phyloP scores from a whole-genome alignment of 2,888 invertebrate genomes.

The Aphodius sticticus region DNA sequence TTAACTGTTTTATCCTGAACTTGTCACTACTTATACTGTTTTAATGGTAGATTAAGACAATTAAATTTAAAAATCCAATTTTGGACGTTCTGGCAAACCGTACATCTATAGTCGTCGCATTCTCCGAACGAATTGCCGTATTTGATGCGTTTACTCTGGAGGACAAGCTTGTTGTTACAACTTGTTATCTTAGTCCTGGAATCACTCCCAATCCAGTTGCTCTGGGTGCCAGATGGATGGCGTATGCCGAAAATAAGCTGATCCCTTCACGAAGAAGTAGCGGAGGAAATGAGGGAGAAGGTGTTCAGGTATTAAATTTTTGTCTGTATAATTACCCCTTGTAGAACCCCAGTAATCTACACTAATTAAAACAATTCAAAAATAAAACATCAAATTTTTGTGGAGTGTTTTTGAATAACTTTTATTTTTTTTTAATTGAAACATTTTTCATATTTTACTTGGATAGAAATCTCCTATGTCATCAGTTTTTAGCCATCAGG shows the following conservation, averaged over 20 bases:
- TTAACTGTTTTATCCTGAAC: conserved; percentile 27
- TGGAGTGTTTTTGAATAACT: too few species aligned
- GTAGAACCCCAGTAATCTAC: neutral
- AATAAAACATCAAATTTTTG: neutral
- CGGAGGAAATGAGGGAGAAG: conserved; percentile 80
- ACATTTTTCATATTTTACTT: too few species aligned
- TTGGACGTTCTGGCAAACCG: conserved; percentile 90
- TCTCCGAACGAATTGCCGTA: conserved; percentile 88
- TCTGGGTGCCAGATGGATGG: conserved; percentile 85
- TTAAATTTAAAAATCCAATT: conserved; percentile 91
- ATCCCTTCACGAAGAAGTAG: conserved; percentile 79
- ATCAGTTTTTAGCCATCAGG: too few species aligned
- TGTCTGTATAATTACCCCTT: neutral
- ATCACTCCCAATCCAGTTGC: conserved; percentile 84
- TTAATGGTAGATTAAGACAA: conserved; percentile 70
- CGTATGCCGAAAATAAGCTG: conserved; percentile 87
- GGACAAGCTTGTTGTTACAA: conserved; percentile 85
- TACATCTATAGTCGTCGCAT: conserved; percentile 86
- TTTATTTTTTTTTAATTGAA: too few species aligned
- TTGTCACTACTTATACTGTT: conserved; percentile 30
- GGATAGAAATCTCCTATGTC: too few species aligned
- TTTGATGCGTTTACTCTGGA: conserved; percentile 90
- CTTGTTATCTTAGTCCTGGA: conserved; percentile 89
- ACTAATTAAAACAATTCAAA: neutral
- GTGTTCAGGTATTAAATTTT: conserved; percentile 53